Percentiles rank a stretch among this genome's conserved stretches.
Evolutionary conservation across 2,888 invertebrate genomes (phyloP).

Genomic region (Eilema griseolum): DNA sequence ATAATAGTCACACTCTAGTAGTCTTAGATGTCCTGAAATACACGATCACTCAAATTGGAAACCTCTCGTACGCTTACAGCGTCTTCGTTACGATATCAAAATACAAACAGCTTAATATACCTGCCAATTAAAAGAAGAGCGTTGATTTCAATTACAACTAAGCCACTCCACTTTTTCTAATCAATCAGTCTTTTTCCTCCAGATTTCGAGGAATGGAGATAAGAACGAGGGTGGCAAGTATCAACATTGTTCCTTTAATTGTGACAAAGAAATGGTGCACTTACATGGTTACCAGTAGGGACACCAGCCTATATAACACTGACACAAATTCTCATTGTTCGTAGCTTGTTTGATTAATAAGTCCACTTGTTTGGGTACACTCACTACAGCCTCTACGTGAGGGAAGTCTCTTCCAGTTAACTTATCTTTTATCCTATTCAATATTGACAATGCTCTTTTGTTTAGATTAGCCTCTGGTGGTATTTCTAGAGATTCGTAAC

Average conservation of each 20-base stretch:
- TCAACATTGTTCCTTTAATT: slow-evolving; percentile 3
- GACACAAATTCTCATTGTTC: slow-evolving; percentile 99
- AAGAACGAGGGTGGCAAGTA: neutral
- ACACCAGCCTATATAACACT: slow-evolving; percentile 99
- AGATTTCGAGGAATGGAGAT: neutral
- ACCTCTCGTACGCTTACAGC: neutral
- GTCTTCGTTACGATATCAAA: neutral
- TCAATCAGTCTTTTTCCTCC: slow-evolving; percentile 25
- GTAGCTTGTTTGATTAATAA: slow-evolving; percentile 98
- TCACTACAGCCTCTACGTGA: slow-evolving; percentile 90
- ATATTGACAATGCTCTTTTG: slow-evolving; percentile 96
- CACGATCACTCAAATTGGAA: neutral
- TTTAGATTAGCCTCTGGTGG: slow-evolving; percentile 93
- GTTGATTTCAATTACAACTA: slow-evolving; percentile 8
- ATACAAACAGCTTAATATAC: neutral
- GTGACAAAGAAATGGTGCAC: slow-evolving; percentile 11
- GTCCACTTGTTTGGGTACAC: slow-evolving; percentile 96
- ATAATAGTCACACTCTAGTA: neutral
- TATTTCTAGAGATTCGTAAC: slow-evolving; percentile 79
- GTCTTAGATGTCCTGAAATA: neutral
- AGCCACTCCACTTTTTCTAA: slow-evolving; percentile 10
- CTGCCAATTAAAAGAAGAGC: neutral
- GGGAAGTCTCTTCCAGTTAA: slow-evolving; percentile 97
- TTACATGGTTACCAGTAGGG: slow-evolving; percentile 89
- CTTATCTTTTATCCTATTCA: slow-evolving; percentile 97